Base-by-base conservation (phyloP, 2,797 vertebrate species). In the Bufotes viridis region DNA sequence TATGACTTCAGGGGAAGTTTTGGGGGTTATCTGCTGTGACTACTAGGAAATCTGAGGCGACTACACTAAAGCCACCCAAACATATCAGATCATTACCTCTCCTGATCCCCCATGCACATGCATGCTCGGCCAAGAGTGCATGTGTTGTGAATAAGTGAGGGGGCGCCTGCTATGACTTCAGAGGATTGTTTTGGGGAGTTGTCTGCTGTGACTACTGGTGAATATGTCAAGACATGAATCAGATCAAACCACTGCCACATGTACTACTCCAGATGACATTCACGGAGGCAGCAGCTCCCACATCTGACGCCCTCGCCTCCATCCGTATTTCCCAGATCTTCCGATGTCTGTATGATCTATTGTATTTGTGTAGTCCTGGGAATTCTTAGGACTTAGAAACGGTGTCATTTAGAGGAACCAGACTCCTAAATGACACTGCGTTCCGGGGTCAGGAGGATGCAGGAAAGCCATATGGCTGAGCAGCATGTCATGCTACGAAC, bases 361-460 rank as follows among this genome's bases (percentile, higher is more conserved):
- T 42, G 42, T n/a, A 74, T 74, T 49, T 49, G 10, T 53, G 72
- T 51, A 12, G 18, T 5, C 72, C 12, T 8, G 49, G 70, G 82
- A 58, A 49, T 63, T 58, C 82, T 63, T 58, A 70, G 24, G 29
- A 20, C 20, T 14, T 55, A 14, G 69, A 72, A 83, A 17, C 65
- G 55, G 24, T 20, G 20, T 42, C 55, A 84, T 84, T 58, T 22
- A 18, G 53, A 84, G 57, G 82, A 84, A 76, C 70, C 82, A 84
- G 82, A 75, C 70, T 51, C 53, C 55, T 63, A 61, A 74, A 84
- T 84, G 51, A 76, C 5, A 17, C 55, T 15, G 13, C n/a, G 11
- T 61, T 61, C 20, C 61, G 82, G 57, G 60, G 70, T 49, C 34
- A 65, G 51, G 82, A 84, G 82, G 82, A 84, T 75, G 82, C 57